These are phyloP conservation scores for Cyaniris semiargus DNA, from an alignment of 2,888 invertebrate species.

Conservation along the genomic window DNA sequence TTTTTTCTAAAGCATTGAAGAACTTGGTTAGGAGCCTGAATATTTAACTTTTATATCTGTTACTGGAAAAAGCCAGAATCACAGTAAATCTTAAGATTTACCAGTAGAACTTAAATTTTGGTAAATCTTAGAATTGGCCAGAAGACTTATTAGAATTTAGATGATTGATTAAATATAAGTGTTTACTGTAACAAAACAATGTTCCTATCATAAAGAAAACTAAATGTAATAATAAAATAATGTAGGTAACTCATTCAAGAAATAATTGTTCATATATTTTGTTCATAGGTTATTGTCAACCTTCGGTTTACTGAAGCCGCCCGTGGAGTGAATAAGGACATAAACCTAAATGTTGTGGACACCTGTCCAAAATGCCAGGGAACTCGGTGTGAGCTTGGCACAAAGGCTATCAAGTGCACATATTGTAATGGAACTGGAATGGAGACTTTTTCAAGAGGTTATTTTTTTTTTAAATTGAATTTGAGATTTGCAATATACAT, in stretches of 20 bases:
- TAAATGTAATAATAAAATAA: constrained; percentile 6
- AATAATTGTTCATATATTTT: neutral
- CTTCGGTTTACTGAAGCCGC: constrained; percentile 97
- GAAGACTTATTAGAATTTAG: too few relatives aligned
- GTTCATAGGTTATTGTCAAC: constrained; percentile 87
- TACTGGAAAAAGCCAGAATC: too few relatives aligned
- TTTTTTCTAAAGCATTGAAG: too few relatives aligned
- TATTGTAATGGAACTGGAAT: constrained; percentile 98
- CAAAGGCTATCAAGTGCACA: constrained; percentile 92
- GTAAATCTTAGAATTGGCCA: too few relatives aligned
- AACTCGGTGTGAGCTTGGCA: constrained; percentile 92
- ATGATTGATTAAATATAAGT: too few relatives aligned
- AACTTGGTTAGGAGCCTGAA: too few relatives aligned
- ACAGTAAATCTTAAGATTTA: too few relatives aligned
- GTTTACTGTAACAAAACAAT: too few relatives aligned
- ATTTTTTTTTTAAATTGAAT: neutral
- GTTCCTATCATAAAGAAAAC: too few relatives aligned
- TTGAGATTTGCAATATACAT: too few relatives aligned
- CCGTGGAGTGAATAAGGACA: constrained; percentile 96
- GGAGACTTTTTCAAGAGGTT: constrained; percentile 90
- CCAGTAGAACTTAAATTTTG: too few relatives aligned
- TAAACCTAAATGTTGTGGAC: constrained; percentile 94
- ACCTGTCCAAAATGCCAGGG: constrained; percentile 95
- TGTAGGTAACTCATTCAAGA: neutral
- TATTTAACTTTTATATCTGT: too few relatives aligned